phyloP scores from a whole-genome alignment of 2,113 vertebrate genomes.

The Gambusia holbrooki region DNA sequence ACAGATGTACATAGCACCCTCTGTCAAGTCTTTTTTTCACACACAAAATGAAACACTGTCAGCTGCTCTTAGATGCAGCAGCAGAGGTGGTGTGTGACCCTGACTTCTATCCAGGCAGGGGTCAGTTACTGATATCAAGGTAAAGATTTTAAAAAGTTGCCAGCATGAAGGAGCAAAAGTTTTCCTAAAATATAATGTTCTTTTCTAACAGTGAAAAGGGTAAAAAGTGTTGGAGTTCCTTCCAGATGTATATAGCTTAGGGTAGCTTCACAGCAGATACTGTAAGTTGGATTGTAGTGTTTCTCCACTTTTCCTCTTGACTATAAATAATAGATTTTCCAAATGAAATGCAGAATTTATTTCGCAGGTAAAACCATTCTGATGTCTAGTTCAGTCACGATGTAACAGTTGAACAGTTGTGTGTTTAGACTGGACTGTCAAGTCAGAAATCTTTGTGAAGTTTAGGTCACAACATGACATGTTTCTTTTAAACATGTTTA shows the following conservation, averaged over 20 bases:
- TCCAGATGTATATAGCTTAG: neutral
- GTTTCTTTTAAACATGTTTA: neutral
- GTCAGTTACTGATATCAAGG: neutral
- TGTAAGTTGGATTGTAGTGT: neutral
- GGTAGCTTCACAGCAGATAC: neutral
- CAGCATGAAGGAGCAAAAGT: too few relatives aligned
- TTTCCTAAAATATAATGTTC: too few relatives aligned
- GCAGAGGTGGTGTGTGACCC: constrained; percentile 18
- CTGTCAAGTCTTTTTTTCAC: constrained; percentile 6
- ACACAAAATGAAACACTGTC: constrained; percentile 25
- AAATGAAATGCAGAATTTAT: neutral
- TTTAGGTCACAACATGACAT: neutral
- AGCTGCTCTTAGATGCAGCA: constrained; percentile 13
- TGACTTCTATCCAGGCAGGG: constrained; percentile 3
- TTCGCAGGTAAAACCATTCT: neutral
- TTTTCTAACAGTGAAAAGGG: too few relatives aligned
- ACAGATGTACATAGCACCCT: constrained; percentile 32
- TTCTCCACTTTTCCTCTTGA: neutral
- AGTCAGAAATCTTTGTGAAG: neutral
- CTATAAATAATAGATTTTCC: neutral
- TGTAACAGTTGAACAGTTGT: neutral
- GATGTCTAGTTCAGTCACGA: neutral
- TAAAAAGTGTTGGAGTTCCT: neutral
- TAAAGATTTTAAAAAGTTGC: neutral
- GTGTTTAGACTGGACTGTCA: neutral